Evolutionary conservation across 2,113 vertebrate genomes (phyloP).

Genomic region (Leuciscus idus): DNA sequence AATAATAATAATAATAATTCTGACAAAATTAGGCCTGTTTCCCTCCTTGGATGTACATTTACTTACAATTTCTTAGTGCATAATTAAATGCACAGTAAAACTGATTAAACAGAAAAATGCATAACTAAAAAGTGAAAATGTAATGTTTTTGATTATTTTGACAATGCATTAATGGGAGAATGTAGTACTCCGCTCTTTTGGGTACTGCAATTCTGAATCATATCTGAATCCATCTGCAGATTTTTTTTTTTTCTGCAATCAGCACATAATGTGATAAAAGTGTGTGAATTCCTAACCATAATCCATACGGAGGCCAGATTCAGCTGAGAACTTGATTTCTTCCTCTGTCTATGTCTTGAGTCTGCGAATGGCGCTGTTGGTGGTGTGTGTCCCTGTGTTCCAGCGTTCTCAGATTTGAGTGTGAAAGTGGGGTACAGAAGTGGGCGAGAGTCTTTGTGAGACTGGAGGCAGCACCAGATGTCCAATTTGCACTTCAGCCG

Average conservation of each 20-base stretch:
- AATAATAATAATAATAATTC: neutral
- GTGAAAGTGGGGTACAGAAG: conserved; percentile 48
- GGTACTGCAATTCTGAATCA: no score
- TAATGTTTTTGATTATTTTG: neutral
- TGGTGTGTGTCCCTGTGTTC: conserved; percentile 18
- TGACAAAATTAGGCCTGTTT: neutral
- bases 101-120: neutral
- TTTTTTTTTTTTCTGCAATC: neutral
- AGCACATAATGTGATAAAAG: conserved; percentile 4
- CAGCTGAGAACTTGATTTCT: conserved; percentile 2
- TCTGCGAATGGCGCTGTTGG: conserved; percentile 30
- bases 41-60: neutral
- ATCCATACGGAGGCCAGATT: neutral
- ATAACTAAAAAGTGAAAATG: neutral
- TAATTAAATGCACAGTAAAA: neutral
- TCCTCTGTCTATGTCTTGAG: conserved; percentile 18
- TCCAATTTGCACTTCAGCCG: conserved; percentile 83
- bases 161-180: neutral
- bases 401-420: conserved; percentile 32
- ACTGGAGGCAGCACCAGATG: conserved; percentile 75
- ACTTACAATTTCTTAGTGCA: no score
- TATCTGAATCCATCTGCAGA: neutral
- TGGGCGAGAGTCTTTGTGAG: conserved; percentile 56
- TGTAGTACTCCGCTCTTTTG: neutral
- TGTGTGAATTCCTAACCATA: neutral